phyloP scores from a whole-genome alignment of 64 coral and sea anemone species.

The Dendronephthya gigantea region DNA sequence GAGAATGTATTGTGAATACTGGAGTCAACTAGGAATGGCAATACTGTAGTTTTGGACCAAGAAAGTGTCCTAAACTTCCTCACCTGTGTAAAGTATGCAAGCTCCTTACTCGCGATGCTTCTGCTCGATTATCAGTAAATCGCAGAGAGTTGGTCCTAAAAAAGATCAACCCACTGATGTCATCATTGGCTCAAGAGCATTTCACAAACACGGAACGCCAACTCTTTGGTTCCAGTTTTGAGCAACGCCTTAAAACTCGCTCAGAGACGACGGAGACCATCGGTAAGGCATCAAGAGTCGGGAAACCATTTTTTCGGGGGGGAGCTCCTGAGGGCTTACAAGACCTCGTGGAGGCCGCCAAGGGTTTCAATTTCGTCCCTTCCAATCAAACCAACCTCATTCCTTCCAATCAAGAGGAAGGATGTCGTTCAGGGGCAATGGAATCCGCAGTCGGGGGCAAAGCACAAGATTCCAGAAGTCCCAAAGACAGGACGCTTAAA shows the following conservation, averaged over 20 bases:
- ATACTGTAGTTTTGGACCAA: constrained; percentile 2
- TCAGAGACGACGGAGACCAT: too few species aligned
- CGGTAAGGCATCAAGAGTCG: background rate
- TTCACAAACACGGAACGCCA: background rate
- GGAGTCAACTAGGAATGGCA: constrained; percentile 5
- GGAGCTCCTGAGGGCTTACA: background rate
- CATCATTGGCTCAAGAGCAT: constrained; percentile 6
- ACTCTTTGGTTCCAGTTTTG: constrained; percentile 17
- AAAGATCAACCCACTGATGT: constrained; percentile 10
- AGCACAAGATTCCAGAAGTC: background rate
- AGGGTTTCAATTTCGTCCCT: too few species aligned
- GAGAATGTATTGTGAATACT: constrained; percentile 29
- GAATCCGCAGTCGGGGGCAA: background rate
- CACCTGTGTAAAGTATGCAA: constrained; percentile 13
- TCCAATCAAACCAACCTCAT: background rate
- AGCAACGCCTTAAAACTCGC: background rate
- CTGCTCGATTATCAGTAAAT: constrained; percentile 1
- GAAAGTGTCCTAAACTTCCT: constrained; percentile 18
- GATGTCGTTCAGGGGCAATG: background rate
- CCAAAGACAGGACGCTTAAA: background rate
- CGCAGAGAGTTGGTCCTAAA: background rate
- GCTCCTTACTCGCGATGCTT: constrained; percentile 8
- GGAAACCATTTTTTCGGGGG: constrained; percentile 10
- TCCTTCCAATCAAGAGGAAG: background rate
- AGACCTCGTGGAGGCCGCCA: constrained; percentile 15